Conservation (phyloP, 2,113 vertebrate species). For the Scatophagus argus region DNA sequence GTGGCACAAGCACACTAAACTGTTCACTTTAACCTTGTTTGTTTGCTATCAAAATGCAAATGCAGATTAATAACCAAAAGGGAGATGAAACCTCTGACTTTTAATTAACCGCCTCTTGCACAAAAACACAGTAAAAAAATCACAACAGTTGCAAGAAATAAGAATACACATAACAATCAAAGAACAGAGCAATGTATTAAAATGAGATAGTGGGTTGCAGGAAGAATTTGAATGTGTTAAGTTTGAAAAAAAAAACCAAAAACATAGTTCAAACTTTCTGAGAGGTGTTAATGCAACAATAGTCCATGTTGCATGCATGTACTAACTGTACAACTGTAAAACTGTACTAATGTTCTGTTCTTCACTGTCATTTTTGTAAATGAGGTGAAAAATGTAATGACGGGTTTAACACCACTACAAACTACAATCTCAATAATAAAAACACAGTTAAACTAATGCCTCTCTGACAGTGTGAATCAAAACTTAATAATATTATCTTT, state of each 20-base stretch:
- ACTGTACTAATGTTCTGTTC: too few species aligned
- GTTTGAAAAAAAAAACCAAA: too few species aligned
- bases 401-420: neutral
- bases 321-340: too few species aligned
- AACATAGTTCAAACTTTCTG: too few species aligned
- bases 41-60: neutral
- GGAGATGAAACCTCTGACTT: neutral
- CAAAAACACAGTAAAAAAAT: neutral
- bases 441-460: neutral
- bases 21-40: neutral
- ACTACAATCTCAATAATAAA: neutral
- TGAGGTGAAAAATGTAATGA: neutral
- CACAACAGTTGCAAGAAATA: neutral
- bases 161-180: too few species aligned
- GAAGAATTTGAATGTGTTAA: too few species aligned
- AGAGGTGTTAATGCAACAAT: neutral
- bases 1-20: neutral
- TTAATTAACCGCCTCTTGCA: neutral
- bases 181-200: too few species aligned
- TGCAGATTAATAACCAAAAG: neutral
- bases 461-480: neutral
- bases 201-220: too few species aligned
- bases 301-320: neutral
- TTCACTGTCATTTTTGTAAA: neutral
- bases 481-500: neutral